Percentiles rank a stretch among this genome's conserved stretches.
phyloP scores from a whole-genome alignment of 2,888 invertebrate genomes.

The Leptinotarsa haldemani region DNA sequence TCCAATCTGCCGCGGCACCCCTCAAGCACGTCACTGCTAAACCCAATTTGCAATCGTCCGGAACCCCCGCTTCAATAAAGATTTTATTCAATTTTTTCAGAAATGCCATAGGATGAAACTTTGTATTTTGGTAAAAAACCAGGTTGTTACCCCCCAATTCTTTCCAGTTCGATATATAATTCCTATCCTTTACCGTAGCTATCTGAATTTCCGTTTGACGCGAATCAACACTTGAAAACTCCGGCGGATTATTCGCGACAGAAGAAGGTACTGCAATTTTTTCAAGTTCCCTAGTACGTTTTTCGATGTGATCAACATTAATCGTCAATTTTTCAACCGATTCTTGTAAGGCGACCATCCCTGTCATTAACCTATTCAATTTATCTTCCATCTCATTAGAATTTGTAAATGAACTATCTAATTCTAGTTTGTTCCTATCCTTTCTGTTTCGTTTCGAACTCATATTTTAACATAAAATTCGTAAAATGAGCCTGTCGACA shows the following conservation, averaged over 20 bases:
- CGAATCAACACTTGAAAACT: not conserved
- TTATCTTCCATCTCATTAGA: not conserved
- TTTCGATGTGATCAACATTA: not conserved
- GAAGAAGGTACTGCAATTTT: not conserved
- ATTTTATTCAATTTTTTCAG: constrained; percentile 30
- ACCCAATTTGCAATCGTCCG: constrained; percentile 24
- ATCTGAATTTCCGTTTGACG: not conserved
- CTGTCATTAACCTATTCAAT: not conserved
- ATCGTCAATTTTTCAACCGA: not conserved
- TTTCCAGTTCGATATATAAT: constrained; percentile 25
- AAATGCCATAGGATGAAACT: constrained; percentile 26
- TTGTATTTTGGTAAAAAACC: constrained; percentile 24
- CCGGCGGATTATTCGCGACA: not conserved
- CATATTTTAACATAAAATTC: not conserved
- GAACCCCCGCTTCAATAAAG: constrained; percentile 30
- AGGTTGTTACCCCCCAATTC: constrained; percentile 28
- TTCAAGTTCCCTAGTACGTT: not conserved
- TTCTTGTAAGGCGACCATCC: not conserved
- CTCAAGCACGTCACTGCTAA: constrained; percentile 27
- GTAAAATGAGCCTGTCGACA: not conserved
- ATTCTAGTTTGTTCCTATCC: not conserved
- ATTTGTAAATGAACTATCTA: not conserved
- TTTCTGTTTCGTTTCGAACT: not conserved
- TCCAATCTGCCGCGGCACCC: constrained; percentile 31
- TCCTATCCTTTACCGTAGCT: constrained; percentile 14